Percentiles rank a stretch among this genome's conserved stretches.
Evolutionary conservation across 1,140 invertebrate species (phyloP).

Genomic region (Drosophila hydei): DNA sequence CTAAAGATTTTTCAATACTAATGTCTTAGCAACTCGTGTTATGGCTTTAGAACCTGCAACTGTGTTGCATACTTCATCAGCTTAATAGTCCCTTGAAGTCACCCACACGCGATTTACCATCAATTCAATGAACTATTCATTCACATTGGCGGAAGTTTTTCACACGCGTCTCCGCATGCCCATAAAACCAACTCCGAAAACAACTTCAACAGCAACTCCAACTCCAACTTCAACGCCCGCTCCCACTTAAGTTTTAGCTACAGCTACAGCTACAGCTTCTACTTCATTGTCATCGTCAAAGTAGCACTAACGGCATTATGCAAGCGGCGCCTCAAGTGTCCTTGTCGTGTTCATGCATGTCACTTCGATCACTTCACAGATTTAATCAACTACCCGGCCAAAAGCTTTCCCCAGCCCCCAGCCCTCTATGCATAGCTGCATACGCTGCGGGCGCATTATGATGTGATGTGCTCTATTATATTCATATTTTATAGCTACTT

Average conservation of each 20-base stretch:
- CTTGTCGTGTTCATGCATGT: constrained; percentile 59
- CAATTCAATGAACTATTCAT: constrained; percentile 42
- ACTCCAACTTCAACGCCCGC: too few species aligned
- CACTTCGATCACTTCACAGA: constrained; percentile 65
- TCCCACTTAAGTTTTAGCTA: too few species aligned
- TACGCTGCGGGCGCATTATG: constrained; percentile 56
- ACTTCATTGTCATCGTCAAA: constrained; percentile 51
- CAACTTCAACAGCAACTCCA: constrained; percentile 24
- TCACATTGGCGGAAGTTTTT: constrained; percentile 52
- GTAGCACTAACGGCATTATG: constrained; percentile 45
- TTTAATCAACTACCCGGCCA: constrained; percentile 55
- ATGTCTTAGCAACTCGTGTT: too few species aligned
- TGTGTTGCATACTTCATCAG: constrained; percentile 32
- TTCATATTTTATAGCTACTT: constrained; percentile 72
- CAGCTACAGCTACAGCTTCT: neutral
- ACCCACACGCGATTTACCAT: constrained; percentile 23
- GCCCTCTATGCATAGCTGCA: constrained; percentile 16
- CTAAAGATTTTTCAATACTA: too few species aligned
- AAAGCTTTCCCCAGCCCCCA: neutral
- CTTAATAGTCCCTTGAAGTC: constrained; percentile 25
- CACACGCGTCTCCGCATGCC: constrained; percentile 38
- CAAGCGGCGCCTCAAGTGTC: constrained; percentile 50
- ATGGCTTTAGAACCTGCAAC: neutral
- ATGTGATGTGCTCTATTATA: constrained; percentile 69
- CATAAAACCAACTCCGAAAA: constrained; percentile 32